A percentile compares a stretch with the other conserved stretches of the same genome.
Evolutionary conservation across 2,888 invertebrate genomes (phyloP).

Genomic region (Dolomedes plantarius): DNA sequence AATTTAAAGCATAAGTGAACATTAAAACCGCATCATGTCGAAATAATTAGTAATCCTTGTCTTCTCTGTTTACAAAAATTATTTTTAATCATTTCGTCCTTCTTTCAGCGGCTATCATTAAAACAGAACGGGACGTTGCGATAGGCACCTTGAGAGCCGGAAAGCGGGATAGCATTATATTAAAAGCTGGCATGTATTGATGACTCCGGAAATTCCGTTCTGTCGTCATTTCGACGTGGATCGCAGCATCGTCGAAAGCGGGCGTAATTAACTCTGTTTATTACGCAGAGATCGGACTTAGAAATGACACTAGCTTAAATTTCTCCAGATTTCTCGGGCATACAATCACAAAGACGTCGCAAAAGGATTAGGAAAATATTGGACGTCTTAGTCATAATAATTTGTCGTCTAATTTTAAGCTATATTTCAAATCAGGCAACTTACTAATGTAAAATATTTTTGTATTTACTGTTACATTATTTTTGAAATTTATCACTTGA

Average conservation of each 20-base stretch:
- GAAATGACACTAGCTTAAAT: neutral
- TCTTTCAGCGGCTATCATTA: neutral
- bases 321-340: neutral
- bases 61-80: neutral
- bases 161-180: constrained; percentile 17
- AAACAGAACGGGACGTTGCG: neutral
- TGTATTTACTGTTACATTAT: too few species aligned
- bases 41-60: neutral
- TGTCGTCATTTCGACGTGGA: constrained; percentile 15
- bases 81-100: neutral
- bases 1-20: neutral
- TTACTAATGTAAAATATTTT: too few species aligned
- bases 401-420: too few species aligned
- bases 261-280: constrained; percentile 46
- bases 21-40: neutral
- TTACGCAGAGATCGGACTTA: constrained; percentile 26
- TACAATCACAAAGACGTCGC: neutral
- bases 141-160: neutral
- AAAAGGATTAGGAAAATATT: neutral
- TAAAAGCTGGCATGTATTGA: constrained; percentile 54
- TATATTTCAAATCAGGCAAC: too few species aligned
- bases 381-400: too few species aligned
- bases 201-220: constrained; percentile 32
- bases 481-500: too few species aligned
- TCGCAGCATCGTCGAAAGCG: constrained; percentile 15